These are phyloP conservation scores for Myotis findleyi DNA, from an alignment of 2,797 vertebrate species.

Conservation along the genomic window DNA sequence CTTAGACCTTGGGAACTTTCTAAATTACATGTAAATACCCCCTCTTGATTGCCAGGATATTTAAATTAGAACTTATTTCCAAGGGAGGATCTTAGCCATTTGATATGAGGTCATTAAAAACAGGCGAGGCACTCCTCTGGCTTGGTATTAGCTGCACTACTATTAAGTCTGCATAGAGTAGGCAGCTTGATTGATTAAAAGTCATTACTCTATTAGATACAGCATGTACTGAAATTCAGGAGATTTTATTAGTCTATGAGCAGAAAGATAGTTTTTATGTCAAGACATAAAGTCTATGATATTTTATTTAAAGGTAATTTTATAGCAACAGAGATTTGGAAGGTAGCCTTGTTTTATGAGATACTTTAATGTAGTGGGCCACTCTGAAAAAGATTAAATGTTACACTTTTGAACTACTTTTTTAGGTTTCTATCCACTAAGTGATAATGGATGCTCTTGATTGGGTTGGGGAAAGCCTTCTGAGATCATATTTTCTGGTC, in stretches of 20 bases:
- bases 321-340: slow-evolving; percentile 5
- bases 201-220: background rate
- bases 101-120: slow-evolving; percentile 48
- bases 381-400: slow-evolving; percentile 18
- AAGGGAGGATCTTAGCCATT: background rate
- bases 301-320: slow-evolving; percentile 49
- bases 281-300: background rate
- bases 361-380: background rate
- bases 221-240: slow-evolving; percentile 41
- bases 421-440: background rate
- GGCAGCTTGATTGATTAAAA: background rate
- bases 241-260: background rate
- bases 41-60: background rate
- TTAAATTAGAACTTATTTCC: slow-evolving; percentile 9
- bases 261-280: background rate
- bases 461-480: background rate
- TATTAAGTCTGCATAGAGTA: background rate
- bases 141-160: background rate
- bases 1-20: background rate
- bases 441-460: background rate
- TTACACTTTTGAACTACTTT: background rate
- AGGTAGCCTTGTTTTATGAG: background rate
- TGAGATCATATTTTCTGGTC: background rate
- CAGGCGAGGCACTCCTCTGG: background rate
- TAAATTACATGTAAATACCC: background rate